Evolutionary conservation across 2,113 vertebrate species (phyloP).

Genomic region (Struthio camelus): DNA sequence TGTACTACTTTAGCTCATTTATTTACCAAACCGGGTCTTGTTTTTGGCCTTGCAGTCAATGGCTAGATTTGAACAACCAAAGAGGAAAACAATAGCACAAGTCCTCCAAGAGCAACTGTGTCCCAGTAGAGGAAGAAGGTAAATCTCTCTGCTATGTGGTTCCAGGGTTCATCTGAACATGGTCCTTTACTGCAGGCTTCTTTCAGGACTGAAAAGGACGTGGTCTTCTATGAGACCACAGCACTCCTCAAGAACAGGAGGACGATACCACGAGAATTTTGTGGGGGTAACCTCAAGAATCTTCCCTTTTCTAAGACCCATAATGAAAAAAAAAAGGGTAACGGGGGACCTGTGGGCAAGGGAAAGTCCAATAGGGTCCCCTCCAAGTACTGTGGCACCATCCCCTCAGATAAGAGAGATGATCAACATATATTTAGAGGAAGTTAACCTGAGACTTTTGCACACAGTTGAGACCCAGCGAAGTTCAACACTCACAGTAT

Average conservation of each 20-base stretch:
- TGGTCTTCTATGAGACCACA: not conserved
- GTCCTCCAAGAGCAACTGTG: fast-evolving
- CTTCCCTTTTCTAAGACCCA: not conserved
- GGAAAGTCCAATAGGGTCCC: not conserved
- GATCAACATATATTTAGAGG: not conserved
- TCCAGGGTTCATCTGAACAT: not conserved
- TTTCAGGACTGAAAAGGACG: fast-evolving
- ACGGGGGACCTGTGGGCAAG: not conserved
- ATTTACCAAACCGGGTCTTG: not conserved
- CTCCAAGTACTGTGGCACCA: not conserved
- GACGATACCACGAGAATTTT: not conserved
- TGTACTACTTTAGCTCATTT: not conserved
- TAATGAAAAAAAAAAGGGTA: not conserved
- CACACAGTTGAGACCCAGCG: not conserved
- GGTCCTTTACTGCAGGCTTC: not conserved
- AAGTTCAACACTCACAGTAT: not conserved
- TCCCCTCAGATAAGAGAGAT: not conserved
- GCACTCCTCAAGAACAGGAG: not conserved
- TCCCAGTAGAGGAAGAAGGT: not conserved
- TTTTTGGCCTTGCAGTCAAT: not conserved
- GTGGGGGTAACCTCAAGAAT: not conserved
- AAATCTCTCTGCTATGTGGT: not conserved
- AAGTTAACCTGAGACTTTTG: not conserved
- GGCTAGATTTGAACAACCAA: not conserved
- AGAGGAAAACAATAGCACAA: not conserved